phyloP scores from a whole-genome alignment of 2,888 invertebrate species.

The Drosophila dives region DNA sequence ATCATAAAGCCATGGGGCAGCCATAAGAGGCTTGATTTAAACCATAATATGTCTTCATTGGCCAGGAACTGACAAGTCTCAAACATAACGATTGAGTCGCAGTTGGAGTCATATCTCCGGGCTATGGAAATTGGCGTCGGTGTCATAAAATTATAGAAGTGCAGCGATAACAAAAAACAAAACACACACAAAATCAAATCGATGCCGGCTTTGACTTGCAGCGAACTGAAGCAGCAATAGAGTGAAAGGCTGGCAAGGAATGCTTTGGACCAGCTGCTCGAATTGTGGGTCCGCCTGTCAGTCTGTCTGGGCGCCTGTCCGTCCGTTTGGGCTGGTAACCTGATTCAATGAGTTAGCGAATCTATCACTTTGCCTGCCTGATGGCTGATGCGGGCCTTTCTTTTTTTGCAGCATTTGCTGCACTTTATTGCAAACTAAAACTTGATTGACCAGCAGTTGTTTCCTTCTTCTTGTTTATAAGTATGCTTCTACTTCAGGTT shows the following conservation, averaged over 20 bases:
- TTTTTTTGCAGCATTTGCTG: slow-evolving; percentile 50
- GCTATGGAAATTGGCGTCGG: slow-evolving; percentile 63
- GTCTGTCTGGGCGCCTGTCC: background rate
- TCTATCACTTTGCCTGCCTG: slow-evolving; percentile 58
- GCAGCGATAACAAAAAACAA: slow-evolving; percentile 32
- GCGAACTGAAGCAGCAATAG: slow-evolving; percentile 49
- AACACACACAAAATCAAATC: slow-evolving; percentile 26
- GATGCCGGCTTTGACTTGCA: slow-evolving; percentile 29
- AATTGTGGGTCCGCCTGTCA: slow-evolving; percentile 34
- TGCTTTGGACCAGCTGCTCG: slow-evolving; percentile 47
- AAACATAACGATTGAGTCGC: slow-evolving; percentile 31
- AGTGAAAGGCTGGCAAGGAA: slow-evolving; percentile 53
- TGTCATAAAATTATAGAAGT: slow-evolving; percentile 55
- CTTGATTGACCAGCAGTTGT: slow-evolving; percentile 57
- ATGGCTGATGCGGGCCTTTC: slow-evolving; percentile 54
- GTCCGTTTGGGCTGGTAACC: slow-evolving; percentile 63
- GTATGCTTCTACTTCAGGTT: slow-evolving; percentile 23
- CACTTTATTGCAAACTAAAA: slow-evolving; percentile 47
- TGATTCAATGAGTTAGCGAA: slow-evolving; percentile 69
- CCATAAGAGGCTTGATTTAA: slow-evolving; percentile 11
- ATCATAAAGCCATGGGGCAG: slow-evolving; percentile 28
- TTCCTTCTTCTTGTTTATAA: slow-evolving; percentile 22
- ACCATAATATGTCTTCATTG: slow-evolving; percentile 56
- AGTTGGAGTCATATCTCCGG: slow-evolving; percentile 43
- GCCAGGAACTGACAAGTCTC: slow-evolving; percentile 42